phyloP scores from a whole-genome alignment of 2,797 vertebrate species.

The Perodicticus potto region DNA sequence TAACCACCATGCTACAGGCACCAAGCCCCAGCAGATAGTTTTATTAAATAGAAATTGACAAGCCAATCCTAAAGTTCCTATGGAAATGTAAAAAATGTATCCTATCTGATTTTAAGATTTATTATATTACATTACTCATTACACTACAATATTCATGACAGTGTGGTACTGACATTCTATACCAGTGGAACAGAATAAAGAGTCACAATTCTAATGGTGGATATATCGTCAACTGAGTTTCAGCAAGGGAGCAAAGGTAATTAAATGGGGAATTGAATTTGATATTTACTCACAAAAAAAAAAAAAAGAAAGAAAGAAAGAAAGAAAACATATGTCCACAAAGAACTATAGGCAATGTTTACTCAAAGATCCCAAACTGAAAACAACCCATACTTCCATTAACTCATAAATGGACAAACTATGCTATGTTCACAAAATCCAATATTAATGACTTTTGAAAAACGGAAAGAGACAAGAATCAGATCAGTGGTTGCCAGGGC shows the following conservation, averaged over 20 bases:
- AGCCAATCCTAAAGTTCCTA: background rate
- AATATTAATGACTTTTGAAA: background rate
- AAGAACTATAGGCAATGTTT: background rate
- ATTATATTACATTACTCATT: background rate
- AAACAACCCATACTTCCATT: background rate
- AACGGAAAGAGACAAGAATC: background rate
- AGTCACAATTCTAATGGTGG: background rate
- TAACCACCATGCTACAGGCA: too few species aligned
- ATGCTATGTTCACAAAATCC: background rate
- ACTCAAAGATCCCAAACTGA: background rate
- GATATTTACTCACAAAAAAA: background rate
- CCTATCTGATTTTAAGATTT: background rate
- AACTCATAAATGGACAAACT: background rate
- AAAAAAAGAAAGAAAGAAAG: too few species aligned
- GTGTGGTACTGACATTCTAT: background rate
- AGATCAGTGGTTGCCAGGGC: background rate
- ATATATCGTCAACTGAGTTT: background rate
- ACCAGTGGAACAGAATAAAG: background rate
- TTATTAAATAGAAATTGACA: background rate
- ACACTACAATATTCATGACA: background rate
- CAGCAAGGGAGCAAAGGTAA: background rate
- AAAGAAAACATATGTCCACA: background rate
- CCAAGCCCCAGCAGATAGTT: background rate
- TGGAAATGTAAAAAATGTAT: background rate
- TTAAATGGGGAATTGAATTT: background rate